Evolutionary conservation across 2,888 invertebrate genomes (phyloP).

Genomic region (Ceramica pisi): DNA sequence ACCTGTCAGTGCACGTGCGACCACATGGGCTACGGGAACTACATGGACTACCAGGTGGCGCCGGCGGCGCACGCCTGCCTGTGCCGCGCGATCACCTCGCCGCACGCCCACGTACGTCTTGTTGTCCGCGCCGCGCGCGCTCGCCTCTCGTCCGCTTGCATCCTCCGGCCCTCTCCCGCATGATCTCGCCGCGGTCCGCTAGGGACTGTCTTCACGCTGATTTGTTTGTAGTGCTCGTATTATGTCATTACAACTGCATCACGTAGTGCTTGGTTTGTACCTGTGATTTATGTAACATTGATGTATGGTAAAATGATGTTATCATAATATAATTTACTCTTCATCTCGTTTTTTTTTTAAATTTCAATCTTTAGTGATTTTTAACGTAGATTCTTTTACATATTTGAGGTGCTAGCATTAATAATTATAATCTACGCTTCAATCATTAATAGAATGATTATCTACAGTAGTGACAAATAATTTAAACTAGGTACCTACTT

Average conservation of each 20-base stretch:
- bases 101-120: slow-evolving; percentile 89
- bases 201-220: slow-evolving; percentile 77
- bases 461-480: background rate
- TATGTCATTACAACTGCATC: slow-evolving; percentile 65
- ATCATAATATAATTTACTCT: slow-evolving; percentile 56
- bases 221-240: slow-evolving; percentile 77
- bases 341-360: slow-evolving; percentile 58
- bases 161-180: slow-evolving; percentile 73
- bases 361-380: slow-evolving; percentile 22
- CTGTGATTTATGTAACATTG: slow-evolving; percentile 56
- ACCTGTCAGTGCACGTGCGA: slow-evolving; percentile 97
- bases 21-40: slow-evolving; percentile 98
- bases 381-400: background rate
- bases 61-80: slow-evolving; percentile 88
- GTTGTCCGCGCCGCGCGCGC: slow-evolving; percentile 60
- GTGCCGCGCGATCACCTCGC: slow-evolving; percentile 89
- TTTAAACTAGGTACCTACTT: background rate
- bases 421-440: background rate
- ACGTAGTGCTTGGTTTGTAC: slow-evolving; percentile 56
- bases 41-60: slow-evolving; percentile 96
- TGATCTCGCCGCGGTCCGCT: slow-evolving; percentile 75
- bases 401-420: background rate
- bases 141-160: slow-evolving; percentile 65
- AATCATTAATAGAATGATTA: background rate
- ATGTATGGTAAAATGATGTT: slow-evolving; percentile 53